These are phyloP conservation scores for Arctia plantaginis DNA, from an alignment of 2,888 invertebrate species.

Conservation along the genomic window DNA sequence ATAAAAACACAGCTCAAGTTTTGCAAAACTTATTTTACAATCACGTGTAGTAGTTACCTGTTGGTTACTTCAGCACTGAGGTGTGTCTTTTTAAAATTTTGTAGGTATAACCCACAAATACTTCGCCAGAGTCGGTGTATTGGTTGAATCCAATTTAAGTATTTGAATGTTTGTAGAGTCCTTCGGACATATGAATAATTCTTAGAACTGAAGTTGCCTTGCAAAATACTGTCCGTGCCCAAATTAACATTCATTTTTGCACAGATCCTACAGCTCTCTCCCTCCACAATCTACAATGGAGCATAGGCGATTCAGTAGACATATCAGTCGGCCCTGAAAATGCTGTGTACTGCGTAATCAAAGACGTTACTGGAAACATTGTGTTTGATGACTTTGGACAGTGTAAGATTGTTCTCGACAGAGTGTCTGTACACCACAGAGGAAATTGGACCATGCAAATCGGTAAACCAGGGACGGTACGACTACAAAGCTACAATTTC, in stretches of 20 bases:
- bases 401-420: constrained; percentile 65
- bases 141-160: not conserved
- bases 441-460: constrained; percentile 70
- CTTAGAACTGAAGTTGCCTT: not conserved
- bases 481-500: constrained; percentile 55
- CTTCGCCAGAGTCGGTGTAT: not conserved
- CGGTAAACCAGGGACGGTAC: constrained; percentile 61
- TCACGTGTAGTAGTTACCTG: no score
- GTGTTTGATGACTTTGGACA: constrained; percentile 70
- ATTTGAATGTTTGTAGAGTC: not conserved
- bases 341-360: constrained; percentile 69
- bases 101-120: not conserved
- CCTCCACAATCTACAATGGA: constrained; percentile 30
- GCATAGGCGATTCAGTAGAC: constrained; percentile 55
- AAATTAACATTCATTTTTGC: not conserved
- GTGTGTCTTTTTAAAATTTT: no score
- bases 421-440: constrained; percentile 57
- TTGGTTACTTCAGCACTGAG: no score
- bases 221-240: no score
- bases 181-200: not conserved
- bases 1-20: no score
- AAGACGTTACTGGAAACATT: constrained; percentile 50
- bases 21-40: no score
- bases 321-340: constrained; percentile 65
- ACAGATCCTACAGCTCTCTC: constrained; percentile 22